Percentiles rank a stretch among this genome's conserved stretches.
Evolutionary conservation across 2,113 vertebrate genomes (phyloP).

Genomic region (Heterochromis multidens): DNA sequence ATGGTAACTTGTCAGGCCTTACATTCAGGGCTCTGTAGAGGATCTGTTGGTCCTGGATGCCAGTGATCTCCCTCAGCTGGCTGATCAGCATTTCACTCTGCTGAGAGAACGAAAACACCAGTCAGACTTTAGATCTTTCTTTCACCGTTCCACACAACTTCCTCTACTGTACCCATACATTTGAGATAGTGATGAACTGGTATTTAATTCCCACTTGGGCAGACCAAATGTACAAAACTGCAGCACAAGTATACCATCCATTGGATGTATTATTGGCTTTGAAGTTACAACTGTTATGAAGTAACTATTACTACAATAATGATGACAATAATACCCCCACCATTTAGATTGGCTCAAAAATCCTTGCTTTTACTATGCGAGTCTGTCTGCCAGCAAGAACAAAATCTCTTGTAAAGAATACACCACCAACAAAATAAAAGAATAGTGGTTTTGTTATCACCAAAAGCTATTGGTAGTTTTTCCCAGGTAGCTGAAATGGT

Average conservation of each 20-base stretch:
- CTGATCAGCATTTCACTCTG: slow-evolving; percentile 87
- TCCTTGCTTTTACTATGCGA: neutral
- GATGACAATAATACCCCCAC: accelerated
- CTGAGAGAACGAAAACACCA: neutral
- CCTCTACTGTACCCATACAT: neutral
- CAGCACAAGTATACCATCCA: neutral
- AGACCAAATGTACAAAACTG: neutral
- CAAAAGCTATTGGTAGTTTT: neutral
- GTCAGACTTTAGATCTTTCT: neutral
- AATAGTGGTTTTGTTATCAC: neutral
- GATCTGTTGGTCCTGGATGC: slow-evolving; percentile 84
- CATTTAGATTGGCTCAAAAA: neutral
- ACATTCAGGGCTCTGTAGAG: slow-evolving; percentile 88
- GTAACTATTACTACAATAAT: neutral
- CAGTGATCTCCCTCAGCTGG: slow-evolving; percentile 93
- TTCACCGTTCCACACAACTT: neutral
- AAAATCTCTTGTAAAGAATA: neutral
- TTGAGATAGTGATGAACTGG: neutral
- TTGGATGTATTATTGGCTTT: neutral
- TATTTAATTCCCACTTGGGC: neutral
- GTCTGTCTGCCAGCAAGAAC: neutral
- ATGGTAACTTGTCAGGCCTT: neutral
- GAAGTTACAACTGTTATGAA: neutral
- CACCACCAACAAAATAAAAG: neutral
- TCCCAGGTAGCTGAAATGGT: neutral